phyloP scores from a whole-genome alignment of 2,888 invertebrate species.

The Frankliniella fusca region DNA sequence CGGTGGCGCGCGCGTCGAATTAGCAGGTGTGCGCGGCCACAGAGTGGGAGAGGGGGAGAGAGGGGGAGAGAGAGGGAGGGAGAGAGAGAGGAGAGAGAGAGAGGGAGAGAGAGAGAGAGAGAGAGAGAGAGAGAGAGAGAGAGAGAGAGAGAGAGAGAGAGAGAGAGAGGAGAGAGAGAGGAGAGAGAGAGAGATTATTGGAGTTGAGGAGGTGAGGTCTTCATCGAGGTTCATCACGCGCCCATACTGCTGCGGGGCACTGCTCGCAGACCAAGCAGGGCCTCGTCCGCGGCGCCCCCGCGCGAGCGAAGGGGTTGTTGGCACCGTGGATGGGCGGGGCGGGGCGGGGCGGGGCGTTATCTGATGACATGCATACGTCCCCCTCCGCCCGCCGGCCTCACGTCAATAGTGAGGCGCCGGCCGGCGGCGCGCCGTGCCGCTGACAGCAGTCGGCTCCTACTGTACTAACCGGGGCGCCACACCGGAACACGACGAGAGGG shows the following conservation, averaged over 20 bases:
- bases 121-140: too few species aligned
- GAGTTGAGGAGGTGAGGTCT: neutral
- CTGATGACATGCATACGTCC: conserved; percentile 14
- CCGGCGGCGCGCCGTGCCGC: neutral
- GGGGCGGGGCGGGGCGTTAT: conserved; percentile 12
- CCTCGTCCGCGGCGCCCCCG: too few species aligned
- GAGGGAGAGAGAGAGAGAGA: too few species aligned
- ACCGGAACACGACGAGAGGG: neutral
- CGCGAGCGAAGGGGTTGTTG: neutral
- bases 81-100: too few species aligned
- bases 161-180: too few species aligned
- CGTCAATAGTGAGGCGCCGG: neutral
- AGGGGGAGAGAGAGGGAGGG: too few species aligned
- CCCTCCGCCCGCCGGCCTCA: neutral
- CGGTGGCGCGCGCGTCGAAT: neutral
- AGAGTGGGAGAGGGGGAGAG: neutral
- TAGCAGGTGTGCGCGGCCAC: neutral
- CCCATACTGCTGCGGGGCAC: neutral
- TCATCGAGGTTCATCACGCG: neutral
- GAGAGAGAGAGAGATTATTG: too few species aligned
- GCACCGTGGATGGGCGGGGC: neutral
- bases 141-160: too few species aligned
- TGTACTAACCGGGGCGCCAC: neutral
- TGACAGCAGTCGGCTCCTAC: neutral
- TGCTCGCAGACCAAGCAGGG: too few species aligned